Evolutionary conservation across 2,113 vertebrate genomes (phyloP).

Genomic region (Pardalotus punctatus): DNA sequence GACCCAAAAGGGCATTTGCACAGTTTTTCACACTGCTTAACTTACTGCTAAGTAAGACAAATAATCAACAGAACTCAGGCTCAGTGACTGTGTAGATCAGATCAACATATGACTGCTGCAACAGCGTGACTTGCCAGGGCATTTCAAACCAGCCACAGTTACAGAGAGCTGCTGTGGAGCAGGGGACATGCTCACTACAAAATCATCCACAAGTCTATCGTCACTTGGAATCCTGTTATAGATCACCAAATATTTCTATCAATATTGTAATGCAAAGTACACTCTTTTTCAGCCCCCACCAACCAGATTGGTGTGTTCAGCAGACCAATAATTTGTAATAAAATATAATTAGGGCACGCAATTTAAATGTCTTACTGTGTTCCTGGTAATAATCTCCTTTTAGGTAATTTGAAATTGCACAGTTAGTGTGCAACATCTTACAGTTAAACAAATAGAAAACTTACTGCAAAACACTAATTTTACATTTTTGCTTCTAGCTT

Average conservation of each 20-base stretch:
- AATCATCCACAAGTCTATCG: conserved; percentile 16
- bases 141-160: conserved; percentile 60
- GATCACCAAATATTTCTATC: neutral
- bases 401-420: neutral
- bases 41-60: conserved; percentile 63
- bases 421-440: neutral
- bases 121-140: conserved; percentile 45
- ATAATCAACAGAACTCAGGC: conserved; percentile 54
- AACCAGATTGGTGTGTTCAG: neutral
- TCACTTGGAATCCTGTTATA: neutral
- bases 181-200: neutral
- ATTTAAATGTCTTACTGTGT: neutral
- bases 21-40: conserved; percentile 73
- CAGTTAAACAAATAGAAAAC: neutral
- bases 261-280: neutral
- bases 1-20: conserved; percentile 73
- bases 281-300: neutral
- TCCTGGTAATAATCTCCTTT: neutral
- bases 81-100: conserved; percentile 61
- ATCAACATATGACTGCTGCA: conserved; percentile 54
- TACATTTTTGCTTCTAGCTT: neutral
- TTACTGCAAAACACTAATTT: neutral
- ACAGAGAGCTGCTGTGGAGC: neutral
- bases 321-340: neutral
- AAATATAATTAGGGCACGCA: neutral